These are phyloP conservation scores for Pocillopora verrucosa DNA, from an alignment of 64 coral and sea anemone genomes.

Conservation along the genomic window DNA sequence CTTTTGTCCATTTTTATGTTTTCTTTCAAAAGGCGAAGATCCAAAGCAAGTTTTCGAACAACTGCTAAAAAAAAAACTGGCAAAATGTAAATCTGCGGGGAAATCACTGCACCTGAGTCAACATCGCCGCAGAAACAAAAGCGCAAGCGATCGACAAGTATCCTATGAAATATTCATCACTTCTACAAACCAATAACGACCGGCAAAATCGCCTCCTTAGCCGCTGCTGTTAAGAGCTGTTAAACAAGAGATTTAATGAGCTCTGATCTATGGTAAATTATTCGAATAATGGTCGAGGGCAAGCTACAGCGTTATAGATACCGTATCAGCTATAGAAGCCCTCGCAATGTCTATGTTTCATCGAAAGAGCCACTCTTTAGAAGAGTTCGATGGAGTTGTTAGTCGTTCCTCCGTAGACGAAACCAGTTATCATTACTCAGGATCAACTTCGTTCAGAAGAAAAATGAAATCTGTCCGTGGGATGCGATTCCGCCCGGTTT, in stretches of 20 bases:
- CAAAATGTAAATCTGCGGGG: not conserved
- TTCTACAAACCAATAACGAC: not conserved
- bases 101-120: conserved; percentile 18
- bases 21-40: not conserved
- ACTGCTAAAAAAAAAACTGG: not conserved
- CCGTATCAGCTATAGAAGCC: not conserved
- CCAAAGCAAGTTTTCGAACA: not conserved
- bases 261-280: not conserved
- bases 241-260: not conserved
- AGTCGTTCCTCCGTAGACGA: not conserved
- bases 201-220: not conserved
- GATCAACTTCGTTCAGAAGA: conserved; percentile 25
- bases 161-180: conserved; percentile 38
- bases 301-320: not conserved
- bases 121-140: not conserved
- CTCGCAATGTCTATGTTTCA: not conserved
- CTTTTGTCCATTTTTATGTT: too few relatives aligned
- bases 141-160: not conserved
- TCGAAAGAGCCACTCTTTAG: not conserved
- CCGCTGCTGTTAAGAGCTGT: conserved; percentile 14
- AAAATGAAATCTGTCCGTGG: conserved; percentile 84
- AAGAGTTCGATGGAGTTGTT: conserved; percentile 3
- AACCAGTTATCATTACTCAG: not conserved
- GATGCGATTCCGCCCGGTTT: conserved; percentile 68
- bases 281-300: not conserved